A percentile compares a stretch with the other conserved stretches of the same genome.
These are phyloP conservation scores for Celastrina argiolus DNA, from an alignment of 2,888 invertebrate genomes.

Conservation along the genomic window DNA sequence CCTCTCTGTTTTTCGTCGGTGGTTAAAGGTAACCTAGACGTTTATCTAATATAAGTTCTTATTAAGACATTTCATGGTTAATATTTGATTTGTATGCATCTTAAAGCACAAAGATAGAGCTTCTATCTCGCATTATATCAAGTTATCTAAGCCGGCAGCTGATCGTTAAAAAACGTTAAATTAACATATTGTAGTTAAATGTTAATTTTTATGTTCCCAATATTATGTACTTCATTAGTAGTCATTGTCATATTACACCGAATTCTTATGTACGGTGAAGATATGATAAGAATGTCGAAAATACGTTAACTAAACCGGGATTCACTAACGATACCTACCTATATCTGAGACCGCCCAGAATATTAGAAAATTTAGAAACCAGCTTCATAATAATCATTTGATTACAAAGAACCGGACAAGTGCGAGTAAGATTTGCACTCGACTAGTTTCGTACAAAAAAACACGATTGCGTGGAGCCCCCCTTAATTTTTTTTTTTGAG, in stretches of 20 bases:
- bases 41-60: background rate
- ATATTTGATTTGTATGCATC: background rate
- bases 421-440: background rate
- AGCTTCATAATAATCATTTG: background rate
- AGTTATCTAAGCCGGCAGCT: background rate
- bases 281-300: background rate
- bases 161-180: background rate
- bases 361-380: background rate
- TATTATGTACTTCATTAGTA: background rate
- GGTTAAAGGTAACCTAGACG: background rate
- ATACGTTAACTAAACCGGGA: background rate
- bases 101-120: background rate
- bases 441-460: background rate
- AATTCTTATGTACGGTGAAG: background rate
- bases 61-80: background rate
- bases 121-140: background rate
- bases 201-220: background rate
- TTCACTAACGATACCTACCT: background rate
- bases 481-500: no score
- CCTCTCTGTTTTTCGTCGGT: no score
- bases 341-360: background rate
- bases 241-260: background rate
- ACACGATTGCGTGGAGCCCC: no score
- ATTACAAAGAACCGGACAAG: no score
- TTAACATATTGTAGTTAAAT: constrained; percentile 9